Evolutionary conservation across 2,888 invertebrate genomes (phyloP).

Genomic region (Danaus chrysippus): DNA sequence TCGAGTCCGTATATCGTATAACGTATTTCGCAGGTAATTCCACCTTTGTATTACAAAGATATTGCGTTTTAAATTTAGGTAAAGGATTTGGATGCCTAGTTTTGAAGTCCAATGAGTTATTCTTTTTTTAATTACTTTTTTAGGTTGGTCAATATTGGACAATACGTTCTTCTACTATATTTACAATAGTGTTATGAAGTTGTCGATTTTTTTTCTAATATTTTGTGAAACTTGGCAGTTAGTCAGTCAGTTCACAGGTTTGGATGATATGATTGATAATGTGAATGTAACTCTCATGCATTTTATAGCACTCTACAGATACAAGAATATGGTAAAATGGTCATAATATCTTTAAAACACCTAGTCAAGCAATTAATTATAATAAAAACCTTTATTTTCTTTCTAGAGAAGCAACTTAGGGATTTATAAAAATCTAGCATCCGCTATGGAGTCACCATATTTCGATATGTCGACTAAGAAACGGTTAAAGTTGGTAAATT

Average conservation of each 20-base stretch:
- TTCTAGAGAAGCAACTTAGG: constrained; percentile 47
- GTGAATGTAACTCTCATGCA: constrained; percentile 52
- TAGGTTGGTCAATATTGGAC: constrained; percentile 40
- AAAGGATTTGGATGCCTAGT: no score
- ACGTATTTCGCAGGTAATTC: constrained; percentile 55
- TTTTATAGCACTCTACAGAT: constrained; percentile 53
- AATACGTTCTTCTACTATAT: constrained; percentile 40
- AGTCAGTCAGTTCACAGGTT: constrained; percentile 39
- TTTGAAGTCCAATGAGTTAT: not conserved
- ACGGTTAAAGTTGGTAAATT: constrained; percentile 43
- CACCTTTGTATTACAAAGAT: no score
- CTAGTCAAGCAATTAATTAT: no score
- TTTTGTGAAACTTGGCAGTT: constrained; percentile 50
- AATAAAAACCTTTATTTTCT: not conserved
- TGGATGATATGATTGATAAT: constrained; percentile 49
- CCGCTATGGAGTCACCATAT: constrained; percentile 50
- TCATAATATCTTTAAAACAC: not conserved
- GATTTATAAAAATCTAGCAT: constrained; percentile 49
- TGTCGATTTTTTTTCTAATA: constrained; percentile 43
- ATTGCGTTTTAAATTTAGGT: no score
- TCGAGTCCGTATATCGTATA: constrained; percentile 58
- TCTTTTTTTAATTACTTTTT: constrained; percentile 1
- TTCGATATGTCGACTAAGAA: constrained; percentile 52
- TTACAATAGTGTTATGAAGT: constrained; percentile 48
- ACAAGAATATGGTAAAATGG: constrained; percentile 52